phyloP scores from a whole-genome alignment of 1,140 invertebrate genomes.

The Drosophila pachea region DNA sequence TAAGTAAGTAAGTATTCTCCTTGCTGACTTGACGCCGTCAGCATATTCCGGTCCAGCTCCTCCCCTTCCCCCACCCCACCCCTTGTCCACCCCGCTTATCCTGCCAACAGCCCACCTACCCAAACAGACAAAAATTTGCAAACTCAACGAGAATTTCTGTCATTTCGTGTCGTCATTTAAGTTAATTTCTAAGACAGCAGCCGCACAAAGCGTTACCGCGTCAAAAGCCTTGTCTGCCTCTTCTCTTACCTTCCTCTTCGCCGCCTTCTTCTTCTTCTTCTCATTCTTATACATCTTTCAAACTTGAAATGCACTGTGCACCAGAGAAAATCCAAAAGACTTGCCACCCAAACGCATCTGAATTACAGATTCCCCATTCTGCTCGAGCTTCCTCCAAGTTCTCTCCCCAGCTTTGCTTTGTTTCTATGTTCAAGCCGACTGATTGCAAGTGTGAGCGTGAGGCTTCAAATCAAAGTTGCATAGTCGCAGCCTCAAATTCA shows the following conservation, averaged over 20 bases:
- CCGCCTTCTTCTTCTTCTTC: not conserved
- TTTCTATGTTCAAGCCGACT: too few species aligned
- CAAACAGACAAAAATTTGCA: conserved; percentile 24
- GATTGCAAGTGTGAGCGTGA: too few species aligned
- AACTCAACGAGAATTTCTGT: conserved; percentile 28
- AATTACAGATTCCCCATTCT: too few species aligned
- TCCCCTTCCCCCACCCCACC: not conserved
- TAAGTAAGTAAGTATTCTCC: conserved; percentile 52
- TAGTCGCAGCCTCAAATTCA: too few species aligned
- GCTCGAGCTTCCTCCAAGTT: too few species aligned
- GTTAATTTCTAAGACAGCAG: conserved; percentile 18
- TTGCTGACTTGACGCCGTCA: conserved; percentile 50
- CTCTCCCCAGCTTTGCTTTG: too few species aligned
- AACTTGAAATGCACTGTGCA: too few species aligned
- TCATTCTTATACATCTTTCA: too few species aligned
- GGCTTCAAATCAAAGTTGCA: too few species aligned
- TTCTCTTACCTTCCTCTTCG: too few species aligned
- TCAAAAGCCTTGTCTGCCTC: conserved; percentile 6
- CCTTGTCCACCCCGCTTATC: not conserved
- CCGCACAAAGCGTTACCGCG: not conserved
- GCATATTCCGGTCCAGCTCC: conserved; percentile 30
- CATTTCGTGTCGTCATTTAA: conserved; percentile 35
- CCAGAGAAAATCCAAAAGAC: too few species aligned
- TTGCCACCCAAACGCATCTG: too few species aligned
- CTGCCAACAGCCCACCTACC: not conserved